Evolutionary conservation across 2,113 vertebrate genomes (phyloP), one percentile per base, ranked within the genome.

Genomic region (Promerops cafer): DNA sequence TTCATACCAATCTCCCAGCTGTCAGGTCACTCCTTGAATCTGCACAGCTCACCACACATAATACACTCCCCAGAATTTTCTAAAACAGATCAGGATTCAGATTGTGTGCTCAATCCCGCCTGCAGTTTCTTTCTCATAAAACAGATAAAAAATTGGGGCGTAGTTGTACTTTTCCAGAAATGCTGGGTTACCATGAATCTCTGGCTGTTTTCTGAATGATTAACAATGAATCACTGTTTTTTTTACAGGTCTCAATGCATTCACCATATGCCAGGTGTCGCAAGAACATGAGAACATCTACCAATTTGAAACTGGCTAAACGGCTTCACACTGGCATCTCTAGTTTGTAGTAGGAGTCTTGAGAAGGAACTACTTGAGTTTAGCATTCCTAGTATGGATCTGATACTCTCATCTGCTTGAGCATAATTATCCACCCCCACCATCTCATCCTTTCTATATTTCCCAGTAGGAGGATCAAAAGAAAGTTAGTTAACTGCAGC

Each of bases 191-290:
- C 80, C 19, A 6, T 37, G 61, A 84, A 68, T 89, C 60, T 84
- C 65, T 88, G 83, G 16, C 83, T 92, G 74, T 89, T 89, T 91
- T 75, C 95, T 92, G 39, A 92, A 93, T 31, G 86, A 96, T 97
- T 97, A 97, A 96, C 84, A 90, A 76, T 98, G 97, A 98, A 95
- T 98, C 97, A 98, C 90, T 95, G 90, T 4, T 37, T 94, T 97
- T 98, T 97, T 97, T 94, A 94, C 91, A 92, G 95, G 95, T 96
- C 82, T 95, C 92, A 45, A 23, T 95, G 93, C 90, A 96, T 91
- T 96, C 50, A 89, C 96, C 84, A 42, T 97, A 92, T 97, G 97
- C 88, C 93, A 97, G 96, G 92, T 98, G 96, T 96, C 5, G 94
- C 93, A 94, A 66, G 83, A 96, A 83, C 75, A 89, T 92, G 95